Base-by-base conservation (phyloP, 2,797 vertebrate genomes). In the Rhynchotus rufescens region DNA sequence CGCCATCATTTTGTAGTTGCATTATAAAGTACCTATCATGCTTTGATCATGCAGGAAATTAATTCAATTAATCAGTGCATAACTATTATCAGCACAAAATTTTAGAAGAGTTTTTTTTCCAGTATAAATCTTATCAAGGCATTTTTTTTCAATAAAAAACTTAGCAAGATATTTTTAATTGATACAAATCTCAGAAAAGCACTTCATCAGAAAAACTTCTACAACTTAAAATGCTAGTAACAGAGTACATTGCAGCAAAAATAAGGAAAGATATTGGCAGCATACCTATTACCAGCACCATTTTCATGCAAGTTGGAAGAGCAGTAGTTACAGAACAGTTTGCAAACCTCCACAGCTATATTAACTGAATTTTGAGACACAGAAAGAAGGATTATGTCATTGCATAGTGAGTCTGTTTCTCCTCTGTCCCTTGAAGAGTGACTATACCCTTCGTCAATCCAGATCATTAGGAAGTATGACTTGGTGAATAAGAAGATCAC, bases 31-130 rank as follows among this genome's bases (percentile, higher is more conserved):
- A 86, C 78, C 86, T 81, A 88, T 79, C 62, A 73, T 40, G 21
- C 20, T 91, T 96, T 91, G 74, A 92, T 95, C 64, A 79, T 56
- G 14, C 80, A 95, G 90, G 72, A 93, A 94, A 92, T 90, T 71
- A 93, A 88, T 66, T 34, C 23, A 81, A 81, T 84, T 88, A 93
- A 90, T 92, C 65, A 82, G 68, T 61, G 52, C 15, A 65, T 91
- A 90, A 84, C 84, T 92, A 69, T 78, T 91, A 88, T 45, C 10
- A 68, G 30, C 21, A 71, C 16, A 95, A 77, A 93, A 89, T 21
- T 89, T 77, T 64, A 82, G 65, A 88, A 69, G 44, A 62, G 10
- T 23, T 36, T 60, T 71, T 5, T 44, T 44, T 17, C 44, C 44
- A 73, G 85, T n/a, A 81, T 54, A 75, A 80, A 40, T 62, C 45